A percentile compares a stretch with the other conserved stretches of the same genome.
Conservation (phyloP, 1,140 invertebrate genomes). For the Dendroctonus valens region DNA sequence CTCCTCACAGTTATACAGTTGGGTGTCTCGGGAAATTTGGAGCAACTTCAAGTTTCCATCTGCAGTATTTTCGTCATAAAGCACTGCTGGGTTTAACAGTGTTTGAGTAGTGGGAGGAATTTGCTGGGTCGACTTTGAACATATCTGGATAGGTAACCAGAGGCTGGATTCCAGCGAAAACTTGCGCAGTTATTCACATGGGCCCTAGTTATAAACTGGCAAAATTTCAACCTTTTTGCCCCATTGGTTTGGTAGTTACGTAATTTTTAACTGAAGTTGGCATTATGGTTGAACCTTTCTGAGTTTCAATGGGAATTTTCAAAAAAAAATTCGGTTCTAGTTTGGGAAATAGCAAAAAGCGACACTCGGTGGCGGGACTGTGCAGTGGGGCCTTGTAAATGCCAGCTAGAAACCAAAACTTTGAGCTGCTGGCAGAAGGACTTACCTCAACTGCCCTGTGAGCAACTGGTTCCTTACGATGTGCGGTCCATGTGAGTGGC, state of each 20-base stretch:
- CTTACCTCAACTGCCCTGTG: slow-evolving; percentile 61
- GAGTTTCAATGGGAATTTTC: background rate
- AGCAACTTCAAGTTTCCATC: too few relatives aligned
- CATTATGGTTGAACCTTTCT: background rate
- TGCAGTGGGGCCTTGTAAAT: slow-evolving; percentile 66
- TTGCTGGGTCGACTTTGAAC: too few relatives aligned
- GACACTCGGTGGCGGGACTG: slow-evolving; percentile 70
- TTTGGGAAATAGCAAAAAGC: slow-evolving; percentile 64
- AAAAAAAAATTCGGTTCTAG: slow-evolving; percentile 46
- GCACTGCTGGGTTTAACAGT: too few relatives aligned
- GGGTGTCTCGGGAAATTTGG: too few relatives aligned
- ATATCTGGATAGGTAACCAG: too few relatives aligned
- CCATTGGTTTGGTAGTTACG: background rate
- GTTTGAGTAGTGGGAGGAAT: too few relatives aligned
- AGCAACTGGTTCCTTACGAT: slow-evolving; percentile 69
- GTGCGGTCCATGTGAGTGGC: slow-evolving; percentile 63
- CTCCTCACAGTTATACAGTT: too few relatives aligned
- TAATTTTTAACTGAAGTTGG: background rate
- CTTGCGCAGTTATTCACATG: too few relatives aligned
- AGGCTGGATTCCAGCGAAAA: too few relatives aligned
- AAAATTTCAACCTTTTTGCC: too few relatives aligned
- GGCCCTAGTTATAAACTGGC: too few relatives aligned
- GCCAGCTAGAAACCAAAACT: slow-evolving; percentile 61
- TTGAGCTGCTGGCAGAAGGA: slow-evolving; percentile 72
- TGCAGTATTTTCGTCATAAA: too few relatives aligned